Base-by-base conservation (phyloP, 2,888 invertebrate genomes). In the Merodon equestris region DNA sequence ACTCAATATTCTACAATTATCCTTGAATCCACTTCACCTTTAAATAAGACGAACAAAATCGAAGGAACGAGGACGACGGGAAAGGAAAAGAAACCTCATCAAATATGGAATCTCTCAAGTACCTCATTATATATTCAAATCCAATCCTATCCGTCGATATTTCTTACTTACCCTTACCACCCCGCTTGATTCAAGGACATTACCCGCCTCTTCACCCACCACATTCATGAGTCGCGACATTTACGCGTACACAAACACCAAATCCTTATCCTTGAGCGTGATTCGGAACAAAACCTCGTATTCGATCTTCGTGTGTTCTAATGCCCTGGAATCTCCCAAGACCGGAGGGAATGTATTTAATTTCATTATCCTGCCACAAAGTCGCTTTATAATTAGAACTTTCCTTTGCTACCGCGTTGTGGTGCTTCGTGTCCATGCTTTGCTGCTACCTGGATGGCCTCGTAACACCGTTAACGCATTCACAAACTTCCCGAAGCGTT, bases 351-450 rank as follows among this genome's bases (percentile, higher is more conserved):
- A 63, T 68, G 58, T 58, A 68, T 73, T 68, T 79, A 73, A 73
- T 79, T 73, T 68, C 73, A 73, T 73, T 79, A 79, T 73, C 73
- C 73, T 58, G 61, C 50, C 48, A 67, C 14, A 73, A 68, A 73
- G 77, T 68, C 63, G 15, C 45, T 47, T 36, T 67, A 66, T 74
- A 60, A 73, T 73, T 73, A 63, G 61, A 73, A 68, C 50, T 13
- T 10, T n/a, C 40, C 10, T 10, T 40, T 40, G 40, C n/a, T 9
- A 40, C n/a, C 9, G 40, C 7, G 9, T 50, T 12, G 27, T 50
- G 27, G 27, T 7, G 27, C 27, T 27, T 27, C 27, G 27, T 27
- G 27, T 27, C 27, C 27, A 27, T 27, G 7, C 7, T 27, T 27
- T 27, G 7, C 27, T 2, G 2, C 3, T 7, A 7, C 27, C 40